phyloP scores from a whole-genome alignment of 2,113 vertebrate genomes.

The Scolopax mira region DNA sequence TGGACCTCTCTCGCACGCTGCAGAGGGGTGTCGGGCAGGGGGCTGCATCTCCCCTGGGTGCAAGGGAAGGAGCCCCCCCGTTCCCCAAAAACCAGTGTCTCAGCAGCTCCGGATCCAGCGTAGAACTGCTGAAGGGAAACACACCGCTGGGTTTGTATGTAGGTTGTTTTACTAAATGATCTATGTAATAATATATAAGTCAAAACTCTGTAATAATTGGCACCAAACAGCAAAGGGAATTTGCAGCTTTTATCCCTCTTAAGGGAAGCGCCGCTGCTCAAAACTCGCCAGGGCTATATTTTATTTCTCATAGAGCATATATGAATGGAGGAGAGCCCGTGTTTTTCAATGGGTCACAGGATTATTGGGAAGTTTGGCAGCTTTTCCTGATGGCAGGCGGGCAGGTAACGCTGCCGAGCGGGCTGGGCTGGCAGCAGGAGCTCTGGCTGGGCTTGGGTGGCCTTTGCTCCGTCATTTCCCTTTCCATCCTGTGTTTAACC shows the following conservation, averaged over 20 bases:
- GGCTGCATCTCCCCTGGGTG: not conserved
- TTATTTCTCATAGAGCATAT: constrained; percentile 54
- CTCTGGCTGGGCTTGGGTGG: not conserved
- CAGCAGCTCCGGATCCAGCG: not conserved
- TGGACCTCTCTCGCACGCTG: not conserved
- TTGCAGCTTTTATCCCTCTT: constrained; percentile 53
- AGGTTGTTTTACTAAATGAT: constrained; percentile 63
- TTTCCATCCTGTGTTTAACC: not conserved
- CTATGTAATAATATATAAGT: constrained; percentile 60
- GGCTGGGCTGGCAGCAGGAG: not conserved
- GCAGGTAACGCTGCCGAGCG: not conserved
- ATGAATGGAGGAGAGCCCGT: constrained; percentile 20
- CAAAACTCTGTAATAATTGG: constrained; percentile 44
- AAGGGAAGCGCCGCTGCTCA: constrained; percentile 54
- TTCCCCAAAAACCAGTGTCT: not conserved
- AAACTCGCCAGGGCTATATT: not conserved
- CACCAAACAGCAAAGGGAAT: constrained; percentile 51
- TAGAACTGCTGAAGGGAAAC: not conserved
- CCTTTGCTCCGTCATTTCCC: not conserved
- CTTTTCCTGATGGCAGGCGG: not conserved
- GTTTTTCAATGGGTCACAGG: constrained; percentile 44
- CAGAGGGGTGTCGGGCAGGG: not conserved
- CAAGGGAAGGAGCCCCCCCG: not conserved
- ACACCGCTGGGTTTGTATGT: not conserved
- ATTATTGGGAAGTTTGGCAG: constrained; percentile 23